Evolutionary conservation across 2,113 vertebrate genomes (phyloP).

Genomic region (Sphyrna mokarran): DNA sequence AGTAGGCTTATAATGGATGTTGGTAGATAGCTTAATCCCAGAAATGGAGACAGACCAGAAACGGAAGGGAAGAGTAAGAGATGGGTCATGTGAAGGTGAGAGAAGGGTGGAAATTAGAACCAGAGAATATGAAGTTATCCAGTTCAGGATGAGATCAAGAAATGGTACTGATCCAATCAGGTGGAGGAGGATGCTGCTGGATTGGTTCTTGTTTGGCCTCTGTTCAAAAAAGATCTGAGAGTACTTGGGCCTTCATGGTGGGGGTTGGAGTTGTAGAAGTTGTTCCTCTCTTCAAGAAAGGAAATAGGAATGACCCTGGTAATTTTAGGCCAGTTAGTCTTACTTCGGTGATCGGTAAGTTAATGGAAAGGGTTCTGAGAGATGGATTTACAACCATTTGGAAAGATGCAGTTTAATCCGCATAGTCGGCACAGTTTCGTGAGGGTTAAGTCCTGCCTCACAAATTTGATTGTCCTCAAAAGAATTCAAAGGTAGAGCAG

Average conservation of each 20-base stretch:
- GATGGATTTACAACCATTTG: no score
- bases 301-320: no score
- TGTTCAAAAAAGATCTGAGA: not conserved
- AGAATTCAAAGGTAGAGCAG: no score
- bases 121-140: not conserved
- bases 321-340: no score
- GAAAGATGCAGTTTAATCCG: no score
- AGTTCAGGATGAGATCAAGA: not conserved
- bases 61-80: not conserved
- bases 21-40: not conserved
- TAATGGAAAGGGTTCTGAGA: no score
- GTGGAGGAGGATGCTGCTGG: not conserved
- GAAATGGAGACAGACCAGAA: not conserved
- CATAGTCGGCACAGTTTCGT: no score
- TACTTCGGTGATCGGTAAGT: no score
- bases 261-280: no score
- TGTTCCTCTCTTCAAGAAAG: no score
- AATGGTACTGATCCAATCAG: not conserved
- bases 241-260: not conserved
- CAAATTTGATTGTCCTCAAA: no score
- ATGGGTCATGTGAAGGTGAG: not conserved
- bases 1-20: not conserved
- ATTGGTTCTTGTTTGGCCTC: not conserved
- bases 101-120: not conserved
- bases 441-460: no score